These are phyloP conservation scores for Coregonus clupeaformis DNA, from an alignment of 2,113 vertebrate species.

Conservation along the genomic window DNA sequence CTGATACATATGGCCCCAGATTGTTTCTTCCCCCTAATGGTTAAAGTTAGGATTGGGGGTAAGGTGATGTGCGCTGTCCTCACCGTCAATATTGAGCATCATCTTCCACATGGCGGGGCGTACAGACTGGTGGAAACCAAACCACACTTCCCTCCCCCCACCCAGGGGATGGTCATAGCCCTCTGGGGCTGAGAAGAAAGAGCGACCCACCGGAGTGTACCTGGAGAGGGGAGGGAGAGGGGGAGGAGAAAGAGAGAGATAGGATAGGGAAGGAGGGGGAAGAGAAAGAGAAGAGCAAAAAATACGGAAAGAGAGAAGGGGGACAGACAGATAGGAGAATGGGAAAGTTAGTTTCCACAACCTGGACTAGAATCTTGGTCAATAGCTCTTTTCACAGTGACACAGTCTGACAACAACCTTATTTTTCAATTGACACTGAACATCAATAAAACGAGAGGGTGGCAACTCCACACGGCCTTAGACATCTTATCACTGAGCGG, in stretches of 20 bases:
- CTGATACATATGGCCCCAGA: too few relatives aligned
- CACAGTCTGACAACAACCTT: slow-evolving; percentile 12
- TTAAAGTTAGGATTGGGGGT: too few relatives aligned
- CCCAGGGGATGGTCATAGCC: slow-evolving; percentile 97
- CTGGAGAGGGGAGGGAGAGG: slow-evolving; percentile 61
- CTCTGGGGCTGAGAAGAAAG: slow-evolving; percentile 98
- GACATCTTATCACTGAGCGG: slow-evolving; percentile 20
- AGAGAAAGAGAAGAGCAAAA: neutral
- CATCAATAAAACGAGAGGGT: slow-evolving; percentile 32
- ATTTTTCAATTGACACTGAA: slow-evolving; percentile 19
- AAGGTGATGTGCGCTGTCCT: slow-evolving; percentile 40
- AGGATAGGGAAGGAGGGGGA: slow-evolving; percentile 15
- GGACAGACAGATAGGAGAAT: neutral
- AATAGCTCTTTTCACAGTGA: slow-evolving; percentile 19
- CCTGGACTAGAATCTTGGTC: slow-evolving; percentile 33
- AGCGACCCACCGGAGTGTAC: slow-evolving; percentile 97
- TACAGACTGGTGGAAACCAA: slow-evolving; percentile 98
- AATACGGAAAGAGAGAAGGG: neutral
- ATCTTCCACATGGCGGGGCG: slow-evolving; percentile 99
- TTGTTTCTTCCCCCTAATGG: neutral
- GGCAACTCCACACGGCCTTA: slow-evolving; percentile 10
- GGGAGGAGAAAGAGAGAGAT: neutral
- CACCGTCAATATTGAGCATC: slow-evolving; percentile 99
- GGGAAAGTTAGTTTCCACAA: slow-evolving; percentile 10
- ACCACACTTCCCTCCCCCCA: slow-evolving; percentile 98